These are phyloP conservation scores for Hemitrygon akajei DNA, from an alignment of 2,797 vertebrate genomes.

Conservation along the genomic window DNA sequence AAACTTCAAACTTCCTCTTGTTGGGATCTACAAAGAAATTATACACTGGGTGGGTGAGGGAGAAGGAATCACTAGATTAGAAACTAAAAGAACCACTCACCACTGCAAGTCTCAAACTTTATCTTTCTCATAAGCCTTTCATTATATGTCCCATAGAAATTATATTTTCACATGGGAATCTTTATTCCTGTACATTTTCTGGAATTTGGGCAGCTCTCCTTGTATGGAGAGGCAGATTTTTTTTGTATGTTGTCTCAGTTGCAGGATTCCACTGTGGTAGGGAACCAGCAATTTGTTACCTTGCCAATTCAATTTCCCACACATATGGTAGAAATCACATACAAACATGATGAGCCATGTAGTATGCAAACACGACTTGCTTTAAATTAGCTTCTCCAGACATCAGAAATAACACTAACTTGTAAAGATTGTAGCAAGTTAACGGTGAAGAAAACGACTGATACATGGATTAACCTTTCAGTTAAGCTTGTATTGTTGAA, in stretches of 20 bases:
- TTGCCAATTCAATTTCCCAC: constrained; percentile 24
- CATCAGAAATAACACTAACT: not conserved
- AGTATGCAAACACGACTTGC: constrained; percentile 1
- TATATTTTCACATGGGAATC: constrained; percentile 18
- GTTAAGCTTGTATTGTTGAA: not conserved
- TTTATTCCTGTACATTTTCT: not conserved
- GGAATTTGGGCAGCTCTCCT: not conserved
- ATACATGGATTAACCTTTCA: not conserved
- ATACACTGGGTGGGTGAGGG: not conserved
- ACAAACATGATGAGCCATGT: constrained; percentile 1
- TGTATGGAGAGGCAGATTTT: not conserved
- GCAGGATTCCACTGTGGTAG: not conserved
- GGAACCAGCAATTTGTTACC: not conserved
- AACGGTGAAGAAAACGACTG: not conserved
- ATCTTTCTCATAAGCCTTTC: not conserved
- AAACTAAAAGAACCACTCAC: not conserved
- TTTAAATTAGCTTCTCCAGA: not conserved
- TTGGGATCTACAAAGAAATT: not conserved
- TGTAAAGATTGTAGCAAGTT: not conserved
- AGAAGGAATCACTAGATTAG: not conserved
- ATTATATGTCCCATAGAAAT: not conserved
- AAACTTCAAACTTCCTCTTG: not conserved
- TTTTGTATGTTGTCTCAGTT: not conserved
- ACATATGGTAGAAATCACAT: constrained; percentile 34
- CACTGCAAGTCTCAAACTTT: not conserved